These are phyloP conservation scores for Megaptera novaeangliae DNA, from an alignment of 2,113 vertebrate species.

Conservation along the genomic window DNA sequence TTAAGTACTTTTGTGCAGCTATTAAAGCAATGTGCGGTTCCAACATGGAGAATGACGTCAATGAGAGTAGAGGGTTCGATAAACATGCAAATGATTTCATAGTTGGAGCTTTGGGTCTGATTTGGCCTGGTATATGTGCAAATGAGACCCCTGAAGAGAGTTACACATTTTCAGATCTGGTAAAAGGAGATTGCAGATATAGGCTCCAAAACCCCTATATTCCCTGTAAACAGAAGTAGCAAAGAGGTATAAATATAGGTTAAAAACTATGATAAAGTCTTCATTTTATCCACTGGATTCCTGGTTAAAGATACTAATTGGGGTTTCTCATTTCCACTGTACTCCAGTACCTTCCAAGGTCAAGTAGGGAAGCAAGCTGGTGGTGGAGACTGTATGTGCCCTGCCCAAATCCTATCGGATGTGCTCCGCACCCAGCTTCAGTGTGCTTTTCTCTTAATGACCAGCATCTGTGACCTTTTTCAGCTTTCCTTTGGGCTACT, in stretches of 20 bases:
- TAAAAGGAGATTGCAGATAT: not conserved
- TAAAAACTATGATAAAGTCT: not conserved
- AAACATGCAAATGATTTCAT: slow-evolving; percentile 39
- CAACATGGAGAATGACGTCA: slow-evolving; percentile 24
- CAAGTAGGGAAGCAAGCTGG: not conserved
- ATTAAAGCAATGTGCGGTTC: not conserved
- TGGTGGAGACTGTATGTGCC: not conserved
- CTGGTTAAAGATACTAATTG: not conserved
- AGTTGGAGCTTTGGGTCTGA: not conserved
- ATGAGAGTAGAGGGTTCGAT: not conserved
- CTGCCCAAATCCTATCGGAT: not conserved
- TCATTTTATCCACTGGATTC: not conserved
- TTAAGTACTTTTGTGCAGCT: slow-evolving; percentile 41
- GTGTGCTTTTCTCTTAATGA: not conserved
- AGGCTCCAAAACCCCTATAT: not conserved
- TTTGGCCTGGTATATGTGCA: not conserved
- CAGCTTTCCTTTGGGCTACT: not conserved
- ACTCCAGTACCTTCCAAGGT: not conserved
- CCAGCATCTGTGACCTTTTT: not conserved
- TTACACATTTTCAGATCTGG: not conserved
- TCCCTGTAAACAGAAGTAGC: not conserved
- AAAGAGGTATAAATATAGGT: not conserved
- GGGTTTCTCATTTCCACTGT: not conserved
- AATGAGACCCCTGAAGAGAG: not conserved
- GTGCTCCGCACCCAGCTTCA: not conserved